Base-by-base conservation (phyloP, 2,888 invertebrate genomes). In the Ommatoiulus sabulosus region DNA sequence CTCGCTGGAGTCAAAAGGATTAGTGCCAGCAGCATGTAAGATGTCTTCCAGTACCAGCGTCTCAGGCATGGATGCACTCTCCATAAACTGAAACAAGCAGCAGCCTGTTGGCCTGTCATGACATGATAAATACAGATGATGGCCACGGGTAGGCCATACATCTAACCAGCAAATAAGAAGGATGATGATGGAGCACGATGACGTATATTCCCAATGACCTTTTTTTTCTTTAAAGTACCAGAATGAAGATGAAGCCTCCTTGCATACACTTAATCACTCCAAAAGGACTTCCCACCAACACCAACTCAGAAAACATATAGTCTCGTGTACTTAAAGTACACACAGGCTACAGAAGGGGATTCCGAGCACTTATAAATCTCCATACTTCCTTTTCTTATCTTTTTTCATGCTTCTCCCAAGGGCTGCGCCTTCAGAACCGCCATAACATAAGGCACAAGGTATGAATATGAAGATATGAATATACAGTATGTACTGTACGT, bases 101-200 rank as follows among this genome's bases (percentile, higher is more conserved):
- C 72, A 24, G 72, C 72, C 72, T 72, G 72, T 72, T 72, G 72
- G 72, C 72, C 72, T 72, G 72, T 72, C 72, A 72, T 72, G 72
- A 72, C 72, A n/a, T 72, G 72, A 72, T 72, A 72, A 72, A 72
- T 72, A 72, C 24, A 72, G 72, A 72, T 72, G 72, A 72, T 72
- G 72, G 72, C 72, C 72, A 72, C 24, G 72, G 72, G 72, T 72
- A 24, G 72, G 72, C 72, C 72, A 72, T 72, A 72, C 72, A 72
- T 24, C 24, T 72, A 72, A 72, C 24, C 72, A 72, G 72, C 24
- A 72, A 72, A 72, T 24, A 72, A 72, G 72, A 72, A 72, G 8
- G 72, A 72, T 72, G 72, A 72, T 72, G 72, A 72, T 72, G 72
- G 72, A 72, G 72, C 20, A 24, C 8, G 72, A 72, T 72, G 72